Evolutionary conservation across 2,797 vertebrate species (phyloP), one percentile per base, ranked within the genome.

Genomic region (Lophotriccus pileatus): DNA sequence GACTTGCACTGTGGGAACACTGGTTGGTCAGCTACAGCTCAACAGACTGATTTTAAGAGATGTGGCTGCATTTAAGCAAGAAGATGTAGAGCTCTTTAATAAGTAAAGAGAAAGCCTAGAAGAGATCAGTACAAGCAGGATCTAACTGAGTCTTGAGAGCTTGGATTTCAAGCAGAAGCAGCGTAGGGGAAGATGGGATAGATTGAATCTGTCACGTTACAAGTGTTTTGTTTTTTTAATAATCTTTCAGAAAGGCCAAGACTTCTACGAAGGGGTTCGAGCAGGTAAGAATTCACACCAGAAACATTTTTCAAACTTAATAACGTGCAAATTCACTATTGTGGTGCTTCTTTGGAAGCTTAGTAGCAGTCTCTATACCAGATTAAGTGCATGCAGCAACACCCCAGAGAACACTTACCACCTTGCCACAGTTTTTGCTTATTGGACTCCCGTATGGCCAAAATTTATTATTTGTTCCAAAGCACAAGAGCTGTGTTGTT

Each of bases 181-280:
- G 36, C 23, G 21, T 23, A 41, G 53, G 50, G 23, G n/a, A 44
- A 30, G n/a, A 30, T 34, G 19, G 34, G 30, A 70, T 46, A 58
- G 79, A 74, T 10, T 27, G 10, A 56, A 56, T 64, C 22, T 59
- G 17, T 36, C 14, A 10, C 16, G 13, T 87, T 76, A 55, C 50
- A 90, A 34, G 43, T 25, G 62, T 12, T 84, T 89, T 87, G 81
- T 63, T 83, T 89, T 50, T 37, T 53, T 10, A 3, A 14, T 44
- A 12, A 62, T 94, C 89, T 98, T 98, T 88, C 97, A 99, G 98
- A 95, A 67, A 89, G 98, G 98, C 78, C 98, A 98, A 43, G 98
- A 99, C 94, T 99, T 99, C 95, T 98, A 97, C 2, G 98, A 99
- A 98, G 98, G 98, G 2, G 98, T 99, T 75, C 97, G 98, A 94